Base-by-base conservation (phyloP, 2,797 vertebrate species). In the Linurgus olivaceus region DNA sequence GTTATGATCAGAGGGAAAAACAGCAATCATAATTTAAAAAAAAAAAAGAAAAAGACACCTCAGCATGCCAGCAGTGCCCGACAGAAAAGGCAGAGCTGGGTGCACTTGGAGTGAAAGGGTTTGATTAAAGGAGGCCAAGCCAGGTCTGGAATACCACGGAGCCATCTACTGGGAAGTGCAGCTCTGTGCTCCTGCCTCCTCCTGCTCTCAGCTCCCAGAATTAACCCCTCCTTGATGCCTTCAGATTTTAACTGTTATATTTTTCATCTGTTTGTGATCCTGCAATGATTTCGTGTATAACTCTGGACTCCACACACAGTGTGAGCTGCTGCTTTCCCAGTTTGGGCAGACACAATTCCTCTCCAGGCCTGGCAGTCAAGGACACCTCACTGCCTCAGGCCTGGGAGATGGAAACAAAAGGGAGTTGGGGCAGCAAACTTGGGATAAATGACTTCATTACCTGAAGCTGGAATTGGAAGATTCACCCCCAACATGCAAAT, bases 81-180 rank as follows among this genome's bases (percentile, higher is more conserved):
- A 48, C 44, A 0, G 1, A 54, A 73, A 79, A 57, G 61, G 73
- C 29, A 59, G 40, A 87, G 28, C 19, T 40, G 14, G 4, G n/a
- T 9, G 42, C 61, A 8, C 17, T 77, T 10, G 45, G 48, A 10
- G 35, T 28, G 13, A 7, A 23, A 72, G 48, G 17, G 72, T 52
- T 78, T 75, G 71, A 23, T 44, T 59, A 59, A 38, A 59, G 8
- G 66, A 65, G 50, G 16, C 44, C 63, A 13, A 14, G 40, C 0
- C 4, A 37, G 33, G 51, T 89, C 70, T 71, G 62, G 82, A 92
- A 83, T 95, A 19, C 74, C 92, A 96, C 14, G 91, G 96, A 94
- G 96, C 96, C 97, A 96, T 55, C 97, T 97, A 37, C 97, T 19
- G 96, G 97, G 68, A 83, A 83, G 26, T n/a, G 21, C 45, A 13